Percentiles rank a stretch among this genome's conserved stretches.
These are phyloP conservation scores for Mormyrus hasselquistii DNA, from an alignment of 2,797 vertebrate genomes.

Conservation along the genomic window DNA sequence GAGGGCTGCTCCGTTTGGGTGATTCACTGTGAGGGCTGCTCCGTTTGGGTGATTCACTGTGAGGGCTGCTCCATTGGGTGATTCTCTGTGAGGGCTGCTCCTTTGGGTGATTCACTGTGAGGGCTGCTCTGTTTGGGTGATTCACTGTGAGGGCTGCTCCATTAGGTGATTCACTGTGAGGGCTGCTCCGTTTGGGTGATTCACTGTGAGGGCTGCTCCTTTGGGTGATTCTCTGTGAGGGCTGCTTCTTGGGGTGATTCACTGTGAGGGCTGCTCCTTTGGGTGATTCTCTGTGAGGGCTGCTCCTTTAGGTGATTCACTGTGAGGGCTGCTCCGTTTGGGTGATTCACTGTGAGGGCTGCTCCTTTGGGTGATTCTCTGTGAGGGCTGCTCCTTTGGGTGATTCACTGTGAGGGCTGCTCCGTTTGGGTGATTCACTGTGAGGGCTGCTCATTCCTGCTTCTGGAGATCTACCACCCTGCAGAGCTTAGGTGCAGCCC, in stretches of 20 bases:
- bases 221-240: not conserved
- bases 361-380: not conserved
- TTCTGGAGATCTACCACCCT: not conserved
- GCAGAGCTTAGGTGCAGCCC: not conserved
- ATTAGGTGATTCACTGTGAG: not conserved
- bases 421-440: not conserved
- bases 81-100: not conserved
- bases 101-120: not conserved
- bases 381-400: not conserved
- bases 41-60: not conserved
- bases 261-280: not conserved
- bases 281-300: not conserved
- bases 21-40: not conserved
- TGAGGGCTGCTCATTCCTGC: not conserved
- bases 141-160: not conserved
- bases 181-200: too few relatives aligned
- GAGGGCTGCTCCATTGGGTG: not conserved
- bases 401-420: not conserved
- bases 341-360: not conserved
- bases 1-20: not conserved
- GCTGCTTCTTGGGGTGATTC: not conserved
- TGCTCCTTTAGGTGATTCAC: not conserved
- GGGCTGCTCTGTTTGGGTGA: not conserved
- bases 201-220: not conserved
- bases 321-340: too few relatives aligned